A percentile compares a stretch with the other conserved stretches of the same genome.
These are phyloP conservation scores for Merluccius polli DNA, from an alignment of 2,797 vertebrate genomes.

Conservation along the genomic window DNA sequence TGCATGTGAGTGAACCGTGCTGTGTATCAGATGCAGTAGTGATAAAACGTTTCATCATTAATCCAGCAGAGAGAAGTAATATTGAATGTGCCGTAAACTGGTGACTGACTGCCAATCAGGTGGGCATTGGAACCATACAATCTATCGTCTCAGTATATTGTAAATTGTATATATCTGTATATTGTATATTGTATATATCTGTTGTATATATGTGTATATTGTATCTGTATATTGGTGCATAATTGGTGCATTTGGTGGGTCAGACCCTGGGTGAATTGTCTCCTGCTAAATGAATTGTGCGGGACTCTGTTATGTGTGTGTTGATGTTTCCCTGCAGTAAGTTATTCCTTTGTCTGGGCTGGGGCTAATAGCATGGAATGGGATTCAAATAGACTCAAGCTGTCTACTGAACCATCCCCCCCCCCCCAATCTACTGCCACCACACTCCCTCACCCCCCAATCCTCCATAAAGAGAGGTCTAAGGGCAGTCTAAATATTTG, in stretches of 20 bases:
- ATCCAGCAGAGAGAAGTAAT: not conserved
- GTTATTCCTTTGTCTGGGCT: constrained; percentile 73
- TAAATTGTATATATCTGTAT: no score
- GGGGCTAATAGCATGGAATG: constrained; percentile 70
- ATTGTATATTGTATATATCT: not conserved
- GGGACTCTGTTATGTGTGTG: constrained; percentile 60
- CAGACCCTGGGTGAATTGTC: not conserved
- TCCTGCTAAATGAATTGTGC: constrained; percentile 54
- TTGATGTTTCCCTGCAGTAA: constrained; percentile 72
- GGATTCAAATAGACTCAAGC: constrained; percentile 76
- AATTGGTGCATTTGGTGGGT: no score
- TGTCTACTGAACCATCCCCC: constrained; percentile 61
- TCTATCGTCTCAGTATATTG: no score
- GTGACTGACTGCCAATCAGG: not conserved
- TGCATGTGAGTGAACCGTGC: no score
- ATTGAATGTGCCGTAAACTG: not conserved
- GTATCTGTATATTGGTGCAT: not conserved
- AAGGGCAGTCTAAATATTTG: constrained; percentile 78
- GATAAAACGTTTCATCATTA: not conserved
- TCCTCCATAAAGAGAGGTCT: constrained; percentile 68
- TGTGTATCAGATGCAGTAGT: not conserved
- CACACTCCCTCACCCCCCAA: constrained; percentile 39
- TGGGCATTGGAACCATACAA: not conserved
- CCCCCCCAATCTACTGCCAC: no score
- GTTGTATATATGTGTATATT: not conserved